Percentiles rank a stretch among this genome's conserved stretches.
Conservation (phyloP, 1,140 invertebrate species). For the Pomacea maculata region DNA sequence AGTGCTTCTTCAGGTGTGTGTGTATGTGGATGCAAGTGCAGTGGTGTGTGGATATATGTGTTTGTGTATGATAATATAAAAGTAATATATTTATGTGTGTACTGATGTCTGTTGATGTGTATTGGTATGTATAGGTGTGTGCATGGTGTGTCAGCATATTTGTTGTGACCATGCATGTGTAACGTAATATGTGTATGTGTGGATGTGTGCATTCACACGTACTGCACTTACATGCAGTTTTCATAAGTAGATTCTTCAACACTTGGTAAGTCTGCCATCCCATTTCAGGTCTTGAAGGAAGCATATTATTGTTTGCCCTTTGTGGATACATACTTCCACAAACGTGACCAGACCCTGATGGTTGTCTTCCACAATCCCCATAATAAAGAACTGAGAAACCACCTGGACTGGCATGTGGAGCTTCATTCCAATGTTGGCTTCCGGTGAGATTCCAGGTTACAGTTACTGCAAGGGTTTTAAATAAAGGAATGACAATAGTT, state of each 20-base stretch:
- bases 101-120: neutral
- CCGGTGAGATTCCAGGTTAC: constrained; percentile 35
- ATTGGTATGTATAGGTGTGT: neutral
- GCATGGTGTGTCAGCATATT: neutral
- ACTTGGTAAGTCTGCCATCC: too few relatives aligned
- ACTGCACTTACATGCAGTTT: too few relatives aligned
- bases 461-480: too few relatives aligned
- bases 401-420: constrained; percentile 59
- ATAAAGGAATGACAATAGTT: neutral
- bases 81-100: constrained; percentile 1
- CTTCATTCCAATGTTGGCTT: constrained; percentile 65
- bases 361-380: constrained; percentile 63
- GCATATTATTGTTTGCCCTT: constrained; percentile 57
- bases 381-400: constrained; percentile 55
- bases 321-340: constrained; percentile 63
- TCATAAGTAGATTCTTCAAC: too few relatives aligned
- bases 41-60: neutral
- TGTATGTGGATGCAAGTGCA: constrained; percentile 1
- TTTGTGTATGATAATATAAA: neutral
- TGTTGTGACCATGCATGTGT: neutral
- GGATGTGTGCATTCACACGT: too few relatives aligned
- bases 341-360: constrained; percentile 60
- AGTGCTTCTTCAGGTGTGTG: constrained; percentile 59
- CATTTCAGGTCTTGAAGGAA: constrained; percentile 54
- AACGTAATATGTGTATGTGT: neutral